These are phyloP conservation scores for Hypotaenidia philippensis DNA, from an alignment of 2,797 vertebrate species.

Conservation along the genomic window DNA sequence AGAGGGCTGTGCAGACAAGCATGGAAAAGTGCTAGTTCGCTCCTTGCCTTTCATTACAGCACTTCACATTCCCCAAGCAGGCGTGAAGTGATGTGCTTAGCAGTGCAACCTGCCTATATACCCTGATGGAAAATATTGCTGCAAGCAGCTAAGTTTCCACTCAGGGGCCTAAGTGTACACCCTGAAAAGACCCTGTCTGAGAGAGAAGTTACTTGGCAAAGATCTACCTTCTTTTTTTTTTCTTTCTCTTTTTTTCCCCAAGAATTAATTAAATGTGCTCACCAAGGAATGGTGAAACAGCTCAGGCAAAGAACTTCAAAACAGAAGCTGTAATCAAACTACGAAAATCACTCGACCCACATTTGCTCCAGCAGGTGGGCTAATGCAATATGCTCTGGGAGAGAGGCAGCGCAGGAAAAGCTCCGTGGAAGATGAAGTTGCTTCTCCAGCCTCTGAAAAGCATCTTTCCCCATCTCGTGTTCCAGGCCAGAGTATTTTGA, in stretches of 20 bases:
- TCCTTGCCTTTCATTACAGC: not conserved
- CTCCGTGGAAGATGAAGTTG: not conserved
- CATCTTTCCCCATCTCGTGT: not conserved
- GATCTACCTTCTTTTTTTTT: not conserved
- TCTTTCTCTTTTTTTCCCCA: not conserved
- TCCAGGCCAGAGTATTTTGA: not conserved
- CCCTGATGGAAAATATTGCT: not conserved
- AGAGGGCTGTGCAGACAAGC: not conserved
- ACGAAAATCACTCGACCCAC: not conserved
- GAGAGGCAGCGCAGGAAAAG: not conserved
- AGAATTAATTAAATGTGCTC: conserved; percentile 19
- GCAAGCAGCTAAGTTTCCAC: not conserved
- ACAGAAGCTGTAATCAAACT: conserved; percentile 27
- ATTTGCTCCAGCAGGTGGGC: not conserved
- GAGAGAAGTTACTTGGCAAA: conserved; percentile 3
- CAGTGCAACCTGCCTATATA: not conserved
- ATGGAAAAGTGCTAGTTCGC: not conserved
- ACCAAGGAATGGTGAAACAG: not conserved
- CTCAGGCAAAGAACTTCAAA: conserved; percentile 6
- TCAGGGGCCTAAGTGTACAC: not conserved
- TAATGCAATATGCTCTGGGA: not conserved
- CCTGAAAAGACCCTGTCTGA: not conserved
- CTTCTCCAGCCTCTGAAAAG: not conserved
- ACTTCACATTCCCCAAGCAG: conserved; percentile 14
- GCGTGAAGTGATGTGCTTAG: not conserved